phyloP scores from a whole-genome alignment of 2,888 invertebrate genomes.

The Chloromyia formosa region DNA sequence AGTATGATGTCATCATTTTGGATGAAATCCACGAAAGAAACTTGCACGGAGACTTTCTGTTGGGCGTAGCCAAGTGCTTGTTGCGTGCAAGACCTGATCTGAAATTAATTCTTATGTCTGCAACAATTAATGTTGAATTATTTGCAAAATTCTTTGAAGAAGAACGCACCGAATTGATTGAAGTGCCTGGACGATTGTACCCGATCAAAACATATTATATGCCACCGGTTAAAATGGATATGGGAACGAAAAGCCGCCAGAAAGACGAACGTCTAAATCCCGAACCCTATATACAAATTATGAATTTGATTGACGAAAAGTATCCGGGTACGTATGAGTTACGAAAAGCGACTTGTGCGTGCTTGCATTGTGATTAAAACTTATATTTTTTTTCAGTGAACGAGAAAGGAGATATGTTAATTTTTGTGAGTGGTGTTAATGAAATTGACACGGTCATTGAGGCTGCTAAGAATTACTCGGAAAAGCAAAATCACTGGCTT shows the following conservation, averaged over 20 bases:
- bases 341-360: too few relatives aligned
- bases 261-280: slow-evolving; percentile 82
- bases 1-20: slow-evolving; percentile 91
- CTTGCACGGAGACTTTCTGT: slow-evolving; percentile 90
- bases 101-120: slow-evolving; percentile 96
- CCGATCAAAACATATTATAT: slow-evolving; percentile 91
- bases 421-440: slow-evolving; percentile 94
- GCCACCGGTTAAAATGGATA: slow-evolving; percentile 69
- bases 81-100: slow-evolving; percentile 80
- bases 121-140: slow-evolving; percentile 96
- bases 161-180: slow-evolving; percentile 82
- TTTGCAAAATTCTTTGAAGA: slow-evolving; percentile 88
- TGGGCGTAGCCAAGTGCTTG: slow-evolving; percentile 94
- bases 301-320: slow-evolving; percentile 91
- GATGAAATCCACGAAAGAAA: slow-evolving; percentile 99
- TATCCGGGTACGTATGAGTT: slow-evolving; percentile 69
- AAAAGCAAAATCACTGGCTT: slow-evolving; percentile 86
- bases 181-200: slow-evolving; percentile 94
- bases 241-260: slow-evolving; percentile 66
- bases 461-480: slow-evolving; percentile 82
- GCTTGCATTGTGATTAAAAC: slow-evolving; percentile 43
- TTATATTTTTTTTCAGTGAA: slow-evolving; percentile 64
- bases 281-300: slow-evolving; percentile 89
- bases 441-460: slow-evolving; percentile 90
- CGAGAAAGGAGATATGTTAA: slow-evolving; percentile 91